A percentile compares a stretch with the other conserved stretches of the same genome.
These are phyloP conservation scores for Halictus quadricinctus DNA, from an alignment of 2,888 invertebrate species.

Conservation along the genomic window DNA sequence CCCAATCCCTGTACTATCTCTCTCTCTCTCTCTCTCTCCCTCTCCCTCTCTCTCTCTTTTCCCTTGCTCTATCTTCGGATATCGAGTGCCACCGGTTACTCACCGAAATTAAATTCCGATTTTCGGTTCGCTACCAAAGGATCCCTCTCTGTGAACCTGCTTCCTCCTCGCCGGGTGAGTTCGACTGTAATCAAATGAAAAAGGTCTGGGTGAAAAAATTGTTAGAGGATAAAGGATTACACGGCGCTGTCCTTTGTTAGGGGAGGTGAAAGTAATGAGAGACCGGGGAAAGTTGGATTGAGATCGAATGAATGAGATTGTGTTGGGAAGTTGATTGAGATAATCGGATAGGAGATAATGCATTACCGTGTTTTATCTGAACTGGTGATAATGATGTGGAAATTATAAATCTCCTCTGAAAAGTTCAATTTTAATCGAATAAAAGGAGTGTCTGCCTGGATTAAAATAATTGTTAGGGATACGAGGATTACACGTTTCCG, in stretches of 20 bases:
- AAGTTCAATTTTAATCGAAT: not conserved
- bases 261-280: not conserved
- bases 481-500: no score
- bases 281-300: not conserved
- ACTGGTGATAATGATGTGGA: not conserved
- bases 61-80: conserved; percentile 25
- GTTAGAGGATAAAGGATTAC: conserved; percentile 1
- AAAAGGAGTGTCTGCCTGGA: not conserved
- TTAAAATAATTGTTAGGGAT: not conserved
- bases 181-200: not conserved
- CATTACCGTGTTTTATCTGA: not conserved
- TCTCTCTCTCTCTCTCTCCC: not conserved
- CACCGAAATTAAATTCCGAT: conserved; percentile 49
- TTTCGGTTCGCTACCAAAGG: not conserved
- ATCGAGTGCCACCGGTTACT: conserved; percentile 21
- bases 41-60: not conserved
- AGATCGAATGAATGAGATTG: not conserved
- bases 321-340: not conserved
- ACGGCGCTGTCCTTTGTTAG: not conserved
- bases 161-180: not conserved
- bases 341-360: not conserved
- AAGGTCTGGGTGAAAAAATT: not conserved
- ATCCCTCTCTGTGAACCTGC: not conserved
- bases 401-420: not conserved
- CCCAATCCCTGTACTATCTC: not conserved